Percentiles rank a stretch among this genome's conserved stretches.
Evolutionary conservation across 2,113 vertebrate genomes (phyloP).

Genomic region (Platycercus adscitus): DNA sequence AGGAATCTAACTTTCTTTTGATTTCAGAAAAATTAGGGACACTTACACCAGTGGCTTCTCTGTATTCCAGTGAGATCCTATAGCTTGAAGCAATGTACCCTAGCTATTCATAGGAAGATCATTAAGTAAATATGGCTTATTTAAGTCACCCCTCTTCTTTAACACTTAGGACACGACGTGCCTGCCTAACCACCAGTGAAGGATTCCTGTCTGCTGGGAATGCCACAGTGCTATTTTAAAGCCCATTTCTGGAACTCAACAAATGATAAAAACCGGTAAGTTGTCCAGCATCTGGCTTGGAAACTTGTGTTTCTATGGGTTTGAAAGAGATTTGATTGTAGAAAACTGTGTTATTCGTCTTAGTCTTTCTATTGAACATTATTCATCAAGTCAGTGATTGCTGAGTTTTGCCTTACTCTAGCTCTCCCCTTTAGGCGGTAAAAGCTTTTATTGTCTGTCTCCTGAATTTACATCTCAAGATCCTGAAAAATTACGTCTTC

Average conservation of each 20-base stretch:
- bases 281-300: background rate
- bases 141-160: background rate
- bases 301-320: background rate
- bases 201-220: background rate
- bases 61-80: background rate
- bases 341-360: background rate
- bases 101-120: background rate
- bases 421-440: slow-evolving; percentile 53
- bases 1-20: background rate
- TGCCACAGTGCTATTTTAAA: background rate
- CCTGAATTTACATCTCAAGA: slow-evolving; percentile 41
- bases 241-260: background rate
- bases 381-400: background rate
- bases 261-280: background rate
- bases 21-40: background rate
- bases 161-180: background rate
- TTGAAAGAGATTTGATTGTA: background rate
- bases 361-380: background rate
- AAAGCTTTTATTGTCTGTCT: slow-evolving; percentile 73
- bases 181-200: background rate
- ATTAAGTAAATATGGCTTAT: background rate
- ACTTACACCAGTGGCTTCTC: background rate
- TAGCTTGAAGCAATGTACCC: background rate
- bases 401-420: background rate
- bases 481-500: slow-evolving; percentile 37